A percentile compares a stretch with the other conserved stretches of the same genome.
Evolutionary conservation across 2,113 vertebrate genomes (phyloP).

Genomic region (Hyla sarda): DNA sequence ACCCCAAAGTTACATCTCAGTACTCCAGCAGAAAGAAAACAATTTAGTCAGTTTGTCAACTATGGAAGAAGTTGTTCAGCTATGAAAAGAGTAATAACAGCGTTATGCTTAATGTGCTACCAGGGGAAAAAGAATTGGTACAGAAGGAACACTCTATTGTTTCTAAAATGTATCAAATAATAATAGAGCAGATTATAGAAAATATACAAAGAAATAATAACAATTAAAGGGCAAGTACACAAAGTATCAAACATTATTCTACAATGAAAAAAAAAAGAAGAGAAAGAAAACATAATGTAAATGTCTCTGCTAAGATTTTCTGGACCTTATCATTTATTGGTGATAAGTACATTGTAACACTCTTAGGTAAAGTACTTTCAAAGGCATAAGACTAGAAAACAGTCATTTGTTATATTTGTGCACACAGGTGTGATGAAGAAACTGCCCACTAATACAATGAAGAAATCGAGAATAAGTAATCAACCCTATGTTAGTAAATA

Average conservation of each 20-base stretch:
- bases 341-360: neutral
- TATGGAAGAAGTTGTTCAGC: constrained; percentile 4
- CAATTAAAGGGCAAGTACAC: neutral
- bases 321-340: neutral
- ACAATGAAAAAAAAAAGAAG: no score
- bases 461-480: neutral
- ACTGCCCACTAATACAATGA: neutral
- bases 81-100: constrained; percentile 8
- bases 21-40: neutral
- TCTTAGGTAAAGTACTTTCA: neutral
- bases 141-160: neutral
- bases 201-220: neutral
- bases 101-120: constrained; percentile 12
- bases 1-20: constrained; percentile 3
- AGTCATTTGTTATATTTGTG: neutral
- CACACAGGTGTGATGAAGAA: neutral
- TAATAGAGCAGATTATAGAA: neutral
- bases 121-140: neutral
- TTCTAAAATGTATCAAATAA: neutral
- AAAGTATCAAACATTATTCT: neutral
- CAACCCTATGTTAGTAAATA: neutral
- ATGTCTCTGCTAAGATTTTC: neutral
- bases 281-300: neutral
- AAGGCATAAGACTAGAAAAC: neutral
- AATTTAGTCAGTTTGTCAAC: constrained; percentile 16